Percentiles rank a stretch among this genome's conserved stretches.
These are phyloP conservation scores for Psilopsiagon aymara DNA, from an alignment of 2,113 vertebrate species.

Conservation along the genomic window DNA sequence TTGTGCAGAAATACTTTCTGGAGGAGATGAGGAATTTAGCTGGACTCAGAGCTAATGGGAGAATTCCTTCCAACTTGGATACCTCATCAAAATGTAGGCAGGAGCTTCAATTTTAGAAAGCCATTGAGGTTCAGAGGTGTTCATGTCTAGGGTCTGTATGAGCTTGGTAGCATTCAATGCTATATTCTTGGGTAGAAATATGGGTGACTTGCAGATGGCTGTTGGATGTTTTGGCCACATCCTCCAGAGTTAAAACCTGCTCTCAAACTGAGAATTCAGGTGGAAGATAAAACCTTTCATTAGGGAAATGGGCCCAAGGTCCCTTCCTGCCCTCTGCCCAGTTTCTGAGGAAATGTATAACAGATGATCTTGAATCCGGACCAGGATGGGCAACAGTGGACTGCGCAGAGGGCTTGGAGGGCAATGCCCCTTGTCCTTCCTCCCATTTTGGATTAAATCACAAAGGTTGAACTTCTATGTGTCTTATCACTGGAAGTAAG, in stretches of 20 bases:
- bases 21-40: constrained; percentile 1
- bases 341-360: neutral
- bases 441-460: neutral
- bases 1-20: neutral
- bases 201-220: neutral
- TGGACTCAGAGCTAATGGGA: neutral
- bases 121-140: neutral
- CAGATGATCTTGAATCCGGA: neutral
- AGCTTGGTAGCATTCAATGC: neutral
- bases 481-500: neutral
- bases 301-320: neutral
- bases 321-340: neutral
- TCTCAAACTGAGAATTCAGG: neutral
- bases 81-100: neutral
- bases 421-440: neutral
- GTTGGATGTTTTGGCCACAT: neutral
- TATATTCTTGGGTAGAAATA: neutral
- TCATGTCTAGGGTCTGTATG: neutral
- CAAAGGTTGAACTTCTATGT: neutral
- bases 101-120: neutral
- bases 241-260: neutral
- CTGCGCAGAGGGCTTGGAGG: neutral
- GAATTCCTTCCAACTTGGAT: constrained; percentile 21
- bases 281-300: neutral
- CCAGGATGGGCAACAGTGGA: neutral